Base-by-base conservation (phyloP, 2,797 vertebrate species). In the Etheostoma perlongum region DNA sequence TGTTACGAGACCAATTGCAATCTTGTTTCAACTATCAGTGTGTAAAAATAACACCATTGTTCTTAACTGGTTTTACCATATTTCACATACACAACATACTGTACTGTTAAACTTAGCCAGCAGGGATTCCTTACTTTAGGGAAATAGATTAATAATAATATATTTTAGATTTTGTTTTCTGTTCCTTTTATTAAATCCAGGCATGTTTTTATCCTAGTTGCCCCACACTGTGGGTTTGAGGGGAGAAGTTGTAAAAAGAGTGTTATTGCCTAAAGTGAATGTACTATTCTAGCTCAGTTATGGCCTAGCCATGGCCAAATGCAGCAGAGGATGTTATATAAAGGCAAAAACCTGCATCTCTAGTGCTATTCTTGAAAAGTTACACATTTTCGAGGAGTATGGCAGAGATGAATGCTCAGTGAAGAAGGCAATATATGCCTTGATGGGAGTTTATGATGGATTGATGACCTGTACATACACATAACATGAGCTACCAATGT, bases 191-290 rank as follows among this genome's bases (percentile, higher is more conserved):
- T 36, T 33, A n/a, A 62, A 78, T 68, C 47, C 33, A 53, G 65
- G 4, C 25, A 40, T 74, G 54, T 65, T 71, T 67, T 65, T 52
- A 82, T 79, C 6, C 23, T 15, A 42, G n/a, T 36, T 51, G 67
- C 66, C 69, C 48, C 66, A 58, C 58, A 68, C 73, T 76, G 62
- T 3, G 52, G 48, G 48, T 67, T 82, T 5, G 10, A 27, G 13
- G 21, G 36, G 42, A 52, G 14, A 77, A 61, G 63, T 60, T 78
- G 54, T 78, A 64, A 70, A 82, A 84, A 81, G 53, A 40, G n/a
- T 54, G 0, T 36, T 52, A 60, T 51, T 36, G 77, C 75, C 73
- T 60, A 4, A 62, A 76, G 79, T 81, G 68, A 81, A 76, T 78
- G 53, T 79, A 58, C 75, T 58, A 21, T 72, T 83, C 30, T 19